Conservation (phyloP, 2,888 invertebrate genomes). For the Emesis furor region DNA sequence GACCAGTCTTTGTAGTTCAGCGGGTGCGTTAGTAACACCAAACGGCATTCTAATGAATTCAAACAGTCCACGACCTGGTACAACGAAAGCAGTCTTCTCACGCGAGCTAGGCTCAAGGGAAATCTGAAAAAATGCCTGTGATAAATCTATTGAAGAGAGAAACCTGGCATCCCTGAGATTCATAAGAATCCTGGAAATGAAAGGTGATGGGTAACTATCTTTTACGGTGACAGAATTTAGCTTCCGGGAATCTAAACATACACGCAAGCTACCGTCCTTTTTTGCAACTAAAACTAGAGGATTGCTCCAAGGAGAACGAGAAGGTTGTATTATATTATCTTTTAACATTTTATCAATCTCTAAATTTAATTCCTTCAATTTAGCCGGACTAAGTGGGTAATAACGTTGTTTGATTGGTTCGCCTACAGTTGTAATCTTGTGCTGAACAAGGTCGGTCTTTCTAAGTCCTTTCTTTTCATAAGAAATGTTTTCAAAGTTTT, state of each 20-base stretch:
- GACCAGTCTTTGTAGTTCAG: conserved; percentile 6
- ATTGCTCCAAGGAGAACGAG: conserved; percentile 33
- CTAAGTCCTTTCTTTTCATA: conserved; percentile 29
- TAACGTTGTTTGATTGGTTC: conserved; percentile 39
- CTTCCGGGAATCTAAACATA: not conserved
- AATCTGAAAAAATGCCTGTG: conserved; percentile 22
- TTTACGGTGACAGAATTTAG: not conserved
- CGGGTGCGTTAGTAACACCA: conserved; percentile 18
- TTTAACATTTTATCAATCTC: conserved; percentile 39
- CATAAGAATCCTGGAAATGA: conserved; percentile 8
- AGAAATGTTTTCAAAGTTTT: not conserved
- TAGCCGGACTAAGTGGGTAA: conserved; percentile 31
- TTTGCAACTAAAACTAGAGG: conserved; percentile 35
- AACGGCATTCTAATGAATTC: conserved; percentile 32
- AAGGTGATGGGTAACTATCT: not conserved
- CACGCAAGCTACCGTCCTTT: conserved; percentile 6
- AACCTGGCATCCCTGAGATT: conserved; percentile 24
- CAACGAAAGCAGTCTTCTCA: conserved; percentile 28
- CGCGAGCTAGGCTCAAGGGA: not conserved
- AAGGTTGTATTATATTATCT: conserved; percentile 31
- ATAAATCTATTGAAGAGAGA: conserved; percentile 25
- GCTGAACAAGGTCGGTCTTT: conserved; percentile 18
- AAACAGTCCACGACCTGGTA: conserved; percentile 27
- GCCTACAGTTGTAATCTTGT: conserved; percentile 27
- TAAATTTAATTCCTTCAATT: not conserved